Evolutionary conservation across 2,888 invertebrate species (phyloP).

Genomic region (Leucophenga montana): DNA sequence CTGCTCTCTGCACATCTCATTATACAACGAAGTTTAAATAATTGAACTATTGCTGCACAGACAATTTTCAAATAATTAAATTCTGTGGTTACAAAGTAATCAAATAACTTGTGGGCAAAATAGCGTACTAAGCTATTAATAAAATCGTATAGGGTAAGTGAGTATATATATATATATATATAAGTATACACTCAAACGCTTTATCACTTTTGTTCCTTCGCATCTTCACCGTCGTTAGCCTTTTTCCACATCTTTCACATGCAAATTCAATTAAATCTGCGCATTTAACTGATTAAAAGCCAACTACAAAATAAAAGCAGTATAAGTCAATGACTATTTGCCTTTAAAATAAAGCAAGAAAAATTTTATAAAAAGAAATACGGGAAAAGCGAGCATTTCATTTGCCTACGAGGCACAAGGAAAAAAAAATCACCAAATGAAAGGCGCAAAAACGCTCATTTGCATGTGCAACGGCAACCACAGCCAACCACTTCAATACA

Average conservation of each 20-base stretch:
- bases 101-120: too few species aligned
- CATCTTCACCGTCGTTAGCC: not conserved
- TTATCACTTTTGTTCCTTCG: not conserved
- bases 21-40: too few species aligned
- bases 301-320: not conserved
- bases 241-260: not conserved
- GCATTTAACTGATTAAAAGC: constrained; percentile 15
- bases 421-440: constrained; percentile 14
- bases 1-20: too few species aligned
- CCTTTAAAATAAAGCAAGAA: not conserved
- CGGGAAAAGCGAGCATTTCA: too few species aligned
- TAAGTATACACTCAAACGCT: too few species aligned
- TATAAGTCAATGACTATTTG: constrained; percentile 4
- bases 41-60: too few species aligned
- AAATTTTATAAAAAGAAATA: too few species aligned
- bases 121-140: too few species aligned
- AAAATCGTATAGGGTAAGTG: too few species aligned
- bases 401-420: not conserved
- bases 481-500: not conserved
- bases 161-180: too few species aligned
- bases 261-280: constrained; percentile 19
- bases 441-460: constrained; percentile 11
- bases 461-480: constrained; percentile 2
- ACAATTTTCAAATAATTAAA: too few species aligned
- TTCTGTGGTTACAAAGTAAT: too few species aligned